Base-by-base conservation (phyloP, 2,888 invertebrate genomes). In the Zelleria hepariella region DNA sequence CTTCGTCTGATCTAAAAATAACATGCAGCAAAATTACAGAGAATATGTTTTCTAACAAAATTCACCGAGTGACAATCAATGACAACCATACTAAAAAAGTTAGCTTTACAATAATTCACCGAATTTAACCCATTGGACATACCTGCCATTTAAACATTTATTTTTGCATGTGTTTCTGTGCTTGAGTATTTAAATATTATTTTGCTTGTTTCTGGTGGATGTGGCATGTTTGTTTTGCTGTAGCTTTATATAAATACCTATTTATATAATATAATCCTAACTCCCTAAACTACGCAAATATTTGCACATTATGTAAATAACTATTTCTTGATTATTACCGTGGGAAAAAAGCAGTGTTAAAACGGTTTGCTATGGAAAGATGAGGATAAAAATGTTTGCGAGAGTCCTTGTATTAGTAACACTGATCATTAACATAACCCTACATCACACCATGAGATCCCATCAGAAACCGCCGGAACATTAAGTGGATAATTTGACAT, bases 81-180 rank as follows among this genome's bases (percentile, higher is more conserved):
- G 10, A 10, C 32, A 21, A 49, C 48, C n/a, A 6, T 49, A 20
- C 21, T 5, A 42, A 20, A 23, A 51, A 10, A 21, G 7, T 18
- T 49, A n/a, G n/a, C n/a, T 8, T 18, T 18, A 18, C 5, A 51
- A 21, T 51, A 51, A 3, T 21, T 23, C 51, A 51, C 21, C 7
- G 18, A 7, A 20, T 7, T 21, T 10, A 4, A 51, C 51, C 20
- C 10, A 51, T 51, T 51, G 20, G 51, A n/a, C n/a, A n/a, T n/a
- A n/a, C n/a, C n/a, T n/a, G n/a, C n/a, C n/a, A n/a, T 60, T 62
- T 64, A 59, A 63, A 62, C 67, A 72, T 72, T 74, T 76, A 68
- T 74, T 69, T 82, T 84, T 85, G 86, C 84, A 84, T 85, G 83
- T 76, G 77, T 80, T 80, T 74, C 72, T 74, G 72, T 72, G 74